These are phyloP conservation scores for Leptinotarsa juncta DNA, from an alignment of 2,888 invertebrate genomes.

Conservation along the genomic window DNA sequence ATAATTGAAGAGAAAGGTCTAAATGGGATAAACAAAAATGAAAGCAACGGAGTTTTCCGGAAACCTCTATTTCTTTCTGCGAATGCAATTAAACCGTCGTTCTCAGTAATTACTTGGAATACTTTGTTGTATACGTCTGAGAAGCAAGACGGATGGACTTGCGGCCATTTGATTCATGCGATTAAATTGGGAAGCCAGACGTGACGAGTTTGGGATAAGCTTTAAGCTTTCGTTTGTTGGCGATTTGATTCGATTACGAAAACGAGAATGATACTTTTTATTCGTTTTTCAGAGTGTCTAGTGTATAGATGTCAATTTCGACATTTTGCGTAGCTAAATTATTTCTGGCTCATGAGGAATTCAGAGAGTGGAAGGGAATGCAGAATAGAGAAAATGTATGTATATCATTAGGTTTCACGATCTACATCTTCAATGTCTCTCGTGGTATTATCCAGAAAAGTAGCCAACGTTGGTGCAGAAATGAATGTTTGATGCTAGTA, in stretches of 20 bases:
- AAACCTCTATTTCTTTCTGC: background rate
- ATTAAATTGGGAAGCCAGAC: slow-evolving; percentile 2
- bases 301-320: no score
- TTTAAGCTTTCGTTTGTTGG: background rate
- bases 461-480: no score
- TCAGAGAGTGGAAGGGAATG: no score
- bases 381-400: no score
- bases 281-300: background rate
- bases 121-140: background rate
- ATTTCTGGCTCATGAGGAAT: no score
- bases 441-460: no score
- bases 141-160: slow-evolving; percentile 5
- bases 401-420: no score
- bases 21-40: background rate
- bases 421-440: no score
- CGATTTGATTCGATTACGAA: background rate
- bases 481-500: no score
- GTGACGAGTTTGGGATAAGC: background rate
- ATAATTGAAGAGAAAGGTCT: background rate
- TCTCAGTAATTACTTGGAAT: background rate
- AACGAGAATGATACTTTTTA: background rate
- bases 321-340: no score
- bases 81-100: background rate
- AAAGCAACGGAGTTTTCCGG: background rate
- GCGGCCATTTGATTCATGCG: background rate